A percentile compares a stretch with the other conserved stretches of the same genome.
Conservation (phyloP, 2,888 invertebrate species). For the Ectemnius cavifrons region DNA sequence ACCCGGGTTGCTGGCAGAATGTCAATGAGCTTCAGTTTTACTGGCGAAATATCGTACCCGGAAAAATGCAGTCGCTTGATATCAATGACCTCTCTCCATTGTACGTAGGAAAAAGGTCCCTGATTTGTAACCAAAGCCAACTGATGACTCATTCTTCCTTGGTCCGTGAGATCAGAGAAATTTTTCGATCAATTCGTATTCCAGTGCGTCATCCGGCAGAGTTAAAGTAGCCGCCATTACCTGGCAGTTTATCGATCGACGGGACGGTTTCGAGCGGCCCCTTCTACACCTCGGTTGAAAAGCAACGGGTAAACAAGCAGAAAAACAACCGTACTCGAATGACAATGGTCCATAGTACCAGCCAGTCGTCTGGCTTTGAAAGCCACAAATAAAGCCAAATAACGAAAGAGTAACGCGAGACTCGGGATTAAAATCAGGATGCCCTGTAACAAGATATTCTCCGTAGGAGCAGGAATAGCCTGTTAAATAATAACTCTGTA, state of each 20-base stretch:
- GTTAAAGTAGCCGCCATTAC: conserved; percentile 22
- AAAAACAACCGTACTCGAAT: no score
- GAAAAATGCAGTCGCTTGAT: conserved; percentile 33
- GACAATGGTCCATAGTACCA: no score
- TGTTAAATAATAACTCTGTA: conserved; percentile 28
- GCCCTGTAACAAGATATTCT: no score
- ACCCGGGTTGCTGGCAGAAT: conserved; percentile 53
- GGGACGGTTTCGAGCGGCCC: neutral
- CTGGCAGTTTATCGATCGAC: conserved; percentile 39
- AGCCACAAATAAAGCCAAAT: no score
- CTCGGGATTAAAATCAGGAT: no score
- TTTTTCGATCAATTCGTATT: conserved; percentile 43
- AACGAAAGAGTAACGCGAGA: no score
- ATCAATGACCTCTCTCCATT: conserved; percentile 26
- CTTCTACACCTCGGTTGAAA: no score
- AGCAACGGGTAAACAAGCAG: no score
- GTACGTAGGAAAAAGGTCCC: conserved; percentile 44
- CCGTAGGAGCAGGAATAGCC: neutral
- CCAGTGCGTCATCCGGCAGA: conserved; percentile 17
- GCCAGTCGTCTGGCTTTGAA: no score
- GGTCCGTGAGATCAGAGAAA: conserved; percentile 21
- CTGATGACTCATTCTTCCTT: conserved; percentile 19
- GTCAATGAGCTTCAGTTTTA: conserved; percentile 56
- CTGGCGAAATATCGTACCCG: conserved; percentile 54
- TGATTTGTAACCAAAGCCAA: conserved; percentile 44